Percentiles rank a stretch among this genome's conserved stretches.
These are phyloP conservation scores for Hippocampus guttulatus DNA, from an alignment of 2,113 vertebrate species.

Conservation along the genomic window DNA sequence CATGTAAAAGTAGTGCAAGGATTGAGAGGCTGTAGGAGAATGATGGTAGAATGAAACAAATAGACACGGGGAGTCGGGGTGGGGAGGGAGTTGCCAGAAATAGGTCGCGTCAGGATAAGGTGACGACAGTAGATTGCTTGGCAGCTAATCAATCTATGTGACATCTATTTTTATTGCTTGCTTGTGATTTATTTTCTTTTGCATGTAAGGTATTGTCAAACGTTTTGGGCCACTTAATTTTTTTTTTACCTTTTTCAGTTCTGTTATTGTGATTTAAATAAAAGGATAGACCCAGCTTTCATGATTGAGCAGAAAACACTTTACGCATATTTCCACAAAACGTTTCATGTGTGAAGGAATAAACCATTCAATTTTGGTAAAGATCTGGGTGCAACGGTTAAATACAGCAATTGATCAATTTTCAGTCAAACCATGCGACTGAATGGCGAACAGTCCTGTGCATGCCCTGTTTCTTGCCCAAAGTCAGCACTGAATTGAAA, in stretches of 20 bases:
- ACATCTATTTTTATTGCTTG: neutral
- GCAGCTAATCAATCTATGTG: neutral
- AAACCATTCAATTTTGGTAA: no score
- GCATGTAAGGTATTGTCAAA: neutral
- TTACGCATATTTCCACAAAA: no score
- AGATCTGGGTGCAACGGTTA: neutral
- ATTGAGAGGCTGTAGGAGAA: slow-evolving; percentile 34
- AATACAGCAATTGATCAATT: no score
- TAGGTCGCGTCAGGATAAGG: neutral
- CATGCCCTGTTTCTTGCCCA: no score
- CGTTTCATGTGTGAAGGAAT: no score
- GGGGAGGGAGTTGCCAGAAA: neutral
- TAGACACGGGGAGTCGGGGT: neutral
- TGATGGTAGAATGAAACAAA: slow-evolving; percentile 18
- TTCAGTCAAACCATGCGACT: no score
- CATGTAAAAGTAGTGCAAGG: slow-evolving; percentile 47
- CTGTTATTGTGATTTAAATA: no score
- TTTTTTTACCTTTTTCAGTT: no score
- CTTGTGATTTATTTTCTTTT: neutral
- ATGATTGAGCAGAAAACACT: no score
- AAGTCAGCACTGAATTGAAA: no score
- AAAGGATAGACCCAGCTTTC: no score
- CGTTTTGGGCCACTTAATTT: neutral
- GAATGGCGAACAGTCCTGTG: no score
- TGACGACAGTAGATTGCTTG: neutral